Evolutionary conservation across 2,113 vertebrate genomes (phyloP), one percentile per base, ranked within the genome.

Genomic region (Dasypus novemcinctus): DNA sequence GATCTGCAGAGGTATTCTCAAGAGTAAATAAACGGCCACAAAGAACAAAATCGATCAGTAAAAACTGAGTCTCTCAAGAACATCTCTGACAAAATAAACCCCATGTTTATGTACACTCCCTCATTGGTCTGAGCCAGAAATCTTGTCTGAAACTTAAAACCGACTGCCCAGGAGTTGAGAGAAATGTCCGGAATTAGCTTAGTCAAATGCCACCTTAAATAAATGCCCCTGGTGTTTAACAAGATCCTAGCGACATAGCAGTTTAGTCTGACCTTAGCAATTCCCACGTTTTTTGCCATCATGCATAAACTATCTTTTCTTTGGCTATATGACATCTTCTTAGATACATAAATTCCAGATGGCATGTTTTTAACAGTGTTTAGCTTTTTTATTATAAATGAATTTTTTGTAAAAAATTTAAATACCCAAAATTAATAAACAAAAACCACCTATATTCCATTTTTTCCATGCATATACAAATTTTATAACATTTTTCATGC

Each of bases 121-220:
- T 96, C 90, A 52, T 5, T 25, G 83, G 96, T 54, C 74, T 64
- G 14, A 79, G 89, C 94, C 94, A 95, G 93, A 95, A 95, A 95
- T 94, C 95, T 96, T 81, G 78, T 82, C 86, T 96, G 97, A 85
- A 97, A 98, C 93, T 95, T 95, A 96, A 97, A 97, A 97, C 96
- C 92, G 0, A 52, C 59, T 13, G 74, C 87, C 69, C 94, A 91
- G 81, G 94, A 92, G 94, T 88, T 92, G 96, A 96, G 85, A 95
- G 94, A 97, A 97, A 96, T 76, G 96, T 95, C 92, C 7, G 29
- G 96, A 96, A 95, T 96, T 92, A 97, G 95, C 95, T 96, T 96
- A 93, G 87, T 97, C 95, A 96, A 96, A 97, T 66, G 81, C 91
- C 94, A 88, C 88, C 93, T 93, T 91, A 97, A 96, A 96, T 95